These are phyloP conservation scores for Diplodus sargus DNA, from an alignment of 2,797 vertebrate species.

Conservation along the genomic window DNA sequence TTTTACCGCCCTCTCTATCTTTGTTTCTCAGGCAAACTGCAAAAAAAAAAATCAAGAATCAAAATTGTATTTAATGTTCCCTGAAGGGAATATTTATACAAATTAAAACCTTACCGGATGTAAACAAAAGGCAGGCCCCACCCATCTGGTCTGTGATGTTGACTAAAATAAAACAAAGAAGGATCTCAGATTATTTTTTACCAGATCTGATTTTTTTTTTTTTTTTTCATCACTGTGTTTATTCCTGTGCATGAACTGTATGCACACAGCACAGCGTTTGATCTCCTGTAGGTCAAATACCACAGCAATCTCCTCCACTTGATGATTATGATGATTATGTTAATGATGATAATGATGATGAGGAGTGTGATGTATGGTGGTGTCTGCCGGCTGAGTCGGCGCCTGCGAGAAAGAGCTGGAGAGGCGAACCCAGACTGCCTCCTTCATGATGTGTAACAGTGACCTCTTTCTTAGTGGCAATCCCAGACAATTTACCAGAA, in stretches of 20 bases:
- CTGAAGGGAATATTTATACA: background rate
- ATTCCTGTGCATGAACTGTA: background rate
- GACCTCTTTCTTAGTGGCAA: conserved; percentile 45
- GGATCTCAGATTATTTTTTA: background rate
- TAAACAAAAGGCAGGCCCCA: background rate
- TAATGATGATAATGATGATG: conserved; percentile 64
- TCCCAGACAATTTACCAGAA: conserved; percentile 46
- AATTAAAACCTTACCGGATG: background rate
- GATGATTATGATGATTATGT: conserved; percentile 59
- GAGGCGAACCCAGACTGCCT: conserved; percentile 13
- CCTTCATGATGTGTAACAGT: conserved; percentile 51
- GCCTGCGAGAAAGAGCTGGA: conserved; percentile 14
- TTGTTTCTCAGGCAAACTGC: background rate
- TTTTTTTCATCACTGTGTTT: background rate
- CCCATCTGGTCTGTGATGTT: background rate
- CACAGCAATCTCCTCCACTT: conserved; percentile 39
- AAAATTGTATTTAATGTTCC: background rate
- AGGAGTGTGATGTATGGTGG: conserved; percentile 57
- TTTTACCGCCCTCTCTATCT: background rate
- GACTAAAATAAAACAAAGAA: conserved; percentile 8
- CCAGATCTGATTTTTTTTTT: conserved; percentile 11
- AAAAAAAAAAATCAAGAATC: background rate
- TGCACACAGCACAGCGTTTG: conserved; percentile 3
- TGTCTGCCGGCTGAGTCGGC: conserved; percentile 41
- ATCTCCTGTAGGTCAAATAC: conserved; percentile 52